These are phyloP conservation scores for Xylocopa sonorina DNA, from an alignment of 1,140 invertebrate genomes.

Conservation along the genomic window DNA sequence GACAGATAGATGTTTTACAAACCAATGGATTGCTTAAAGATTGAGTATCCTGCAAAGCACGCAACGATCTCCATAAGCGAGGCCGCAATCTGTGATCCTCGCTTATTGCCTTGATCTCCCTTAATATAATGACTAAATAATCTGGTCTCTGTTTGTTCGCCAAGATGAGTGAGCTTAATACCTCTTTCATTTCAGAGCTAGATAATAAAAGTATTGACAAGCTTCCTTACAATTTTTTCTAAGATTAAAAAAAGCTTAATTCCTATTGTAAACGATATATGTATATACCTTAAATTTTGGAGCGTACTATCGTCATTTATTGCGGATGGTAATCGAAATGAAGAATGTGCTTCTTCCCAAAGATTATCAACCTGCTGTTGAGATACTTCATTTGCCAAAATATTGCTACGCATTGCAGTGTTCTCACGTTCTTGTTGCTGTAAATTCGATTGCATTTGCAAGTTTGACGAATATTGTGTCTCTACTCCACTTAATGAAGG, in stretches of 20 bases:
- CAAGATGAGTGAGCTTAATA: constrained; percentile 86
- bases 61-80: constrained; percentile 84
- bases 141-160: constrained; percentile 87
- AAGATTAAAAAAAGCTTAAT: constrained; percentile 12
- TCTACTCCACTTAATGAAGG: constrained; percentile 63
- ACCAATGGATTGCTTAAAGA: constrained; percentile 68
- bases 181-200: constrained; percentile 79
- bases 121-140: constrained; percentile 86
- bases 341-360: constrained; percentile 70
- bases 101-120: constrained; percentile 85
- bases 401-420: constrained; percentile 65
- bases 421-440: constrained; percentile 71
- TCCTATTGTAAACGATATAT: neutral
- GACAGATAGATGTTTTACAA: constrained; percentile 36
- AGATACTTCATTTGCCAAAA: constrained; percentile 69
- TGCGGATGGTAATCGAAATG: constrained; percentile 66
- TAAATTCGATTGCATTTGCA: constrained; percentile 70
- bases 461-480: constrained; percentile 71
- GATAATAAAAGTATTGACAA: constrained; percentile 19
- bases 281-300: constrained; percentile 59
- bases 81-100: constrained; percentile 85
- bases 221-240: neutral
- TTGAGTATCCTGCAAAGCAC: constrained; percentile 75
- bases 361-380: constrained; percentile 70
- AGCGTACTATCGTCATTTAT: constrained; percentile 66